Evolutionary conservation across 2,888 invertebrate species (phyloP).

Genomic region (Yponomeuta cagnagella): DNA sequence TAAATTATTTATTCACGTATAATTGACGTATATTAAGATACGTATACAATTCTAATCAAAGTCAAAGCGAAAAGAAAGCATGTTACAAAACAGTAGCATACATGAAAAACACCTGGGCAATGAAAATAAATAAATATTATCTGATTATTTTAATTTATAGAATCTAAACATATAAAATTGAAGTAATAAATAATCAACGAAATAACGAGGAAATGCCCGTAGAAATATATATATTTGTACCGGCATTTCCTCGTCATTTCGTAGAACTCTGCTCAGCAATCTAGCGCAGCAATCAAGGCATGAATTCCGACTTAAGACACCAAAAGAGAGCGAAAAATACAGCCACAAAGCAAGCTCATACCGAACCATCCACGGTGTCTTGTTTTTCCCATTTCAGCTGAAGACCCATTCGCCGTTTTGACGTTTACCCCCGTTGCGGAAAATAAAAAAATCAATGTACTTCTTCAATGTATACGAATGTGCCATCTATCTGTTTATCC

Average conservation of each 20-base stretch:
- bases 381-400: conserved; percentile 35
- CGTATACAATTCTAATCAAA: too few species aligned
- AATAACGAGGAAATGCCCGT: too few species aligned
- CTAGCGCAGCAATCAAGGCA: conserved; percentile 10
- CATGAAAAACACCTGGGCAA: too few species aligned
- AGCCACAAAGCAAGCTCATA: conserved; percentile 5
- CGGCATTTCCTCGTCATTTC: neutral
- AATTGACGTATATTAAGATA: too few species aligned
- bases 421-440: neutral
- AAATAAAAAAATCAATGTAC: neutral
- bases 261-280: neutral
- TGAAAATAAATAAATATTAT: too few species aligned
- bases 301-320: conserved; percentile 5
- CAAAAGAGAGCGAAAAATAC: conserved; percentile 6
- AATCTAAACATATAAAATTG: too few species aligned
- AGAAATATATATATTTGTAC: neutral
- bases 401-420: neutral
- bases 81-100: too few species aligned
- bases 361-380: conserved; percentile 50
- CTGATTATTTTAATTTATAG: too few species aligned
- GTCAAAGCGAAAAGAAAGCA: too few species aligned
- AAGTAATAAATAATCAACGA: too few species aligned
- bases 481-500: too few species aligned
- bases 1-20: too few species aligned
- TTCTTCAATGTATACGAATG: neutral